Conservation (phyloP, 1,140 invertebrate genomes). For the Drosophila nasuta region DNA sequence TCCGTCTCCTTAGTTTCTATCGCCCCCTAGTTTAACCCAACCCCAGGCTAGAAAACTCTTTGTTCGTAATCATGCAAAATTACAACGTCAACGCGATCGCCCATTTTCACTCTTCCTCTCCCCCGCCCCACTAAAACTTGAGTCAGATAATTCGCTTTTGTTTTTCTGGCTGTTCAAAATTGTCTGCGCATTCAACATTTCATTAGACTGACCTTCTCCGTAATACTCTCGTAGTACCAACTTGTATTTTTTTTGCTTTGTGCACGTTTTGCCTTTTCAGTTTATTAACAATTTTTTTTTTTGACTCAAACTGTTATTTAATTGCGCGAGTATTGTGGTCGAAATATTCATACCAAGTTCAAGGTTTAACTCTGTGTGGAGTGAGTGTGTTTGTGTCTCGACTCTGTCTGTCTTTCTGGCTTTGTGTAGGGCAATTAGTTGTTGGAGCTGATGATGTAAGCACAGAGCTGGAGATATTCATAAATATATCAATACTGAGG, state of each 20-base stretch:
- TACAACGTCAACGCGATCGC: slow-evolving; percentile 66
- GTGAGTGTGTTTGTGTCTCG: slow-evolving; percentile 3
- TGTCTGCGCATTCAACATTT: slow-evolving; percentile 49
- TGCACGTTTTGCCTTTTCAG: slow-evolving; percentile 37
- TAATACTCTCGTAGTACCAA: slow-evolving; percentile 29
- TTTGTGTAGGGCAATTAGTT: slow-evolving; percentile 17
- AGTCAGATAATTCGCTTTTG: slow-evolving; percentile 7
- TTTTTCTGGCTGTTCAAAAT: slow-evolving; percentile 15
- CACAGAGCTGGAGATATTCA: not conserved
- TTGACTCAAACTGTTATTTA: slow-evolving; percentile 39
- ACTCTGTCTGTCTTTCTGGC: not conserved
- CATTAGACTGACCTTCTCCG: slow-evolving; percentile 54
- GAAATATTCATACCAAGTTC: slow-evolving; percentile 61
- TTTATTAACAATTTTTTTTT: slow-evolving; percentile 16
- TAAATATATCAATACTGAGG: slow-evolving; percentile 1
- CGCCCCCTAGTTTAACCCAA: not conserved
- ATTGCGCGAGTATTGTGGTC: slow-evolving; percentile 34
- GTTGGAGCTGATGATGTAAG: slow-evolving; percentile 14
- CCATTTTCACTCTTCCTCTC: not conserved
- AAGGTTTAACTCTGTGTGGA: slow-evolving; percentile 37
- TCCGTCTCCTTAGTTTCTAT: not conserved
- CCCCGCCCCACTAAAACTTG: not conserved
- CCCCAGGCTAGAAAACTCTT: slow-evolving; percentile 16
- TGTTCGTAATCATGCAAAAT: slow-evolving; percentile 67
- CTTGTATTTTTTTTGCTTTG: slow-evolving; percentile 40